Evolutionary conservation across 2,797 vertebrate species (phyloP), one percentile per base, ranked within the genome.

Genomic region (Menidia menidia): DNA sequence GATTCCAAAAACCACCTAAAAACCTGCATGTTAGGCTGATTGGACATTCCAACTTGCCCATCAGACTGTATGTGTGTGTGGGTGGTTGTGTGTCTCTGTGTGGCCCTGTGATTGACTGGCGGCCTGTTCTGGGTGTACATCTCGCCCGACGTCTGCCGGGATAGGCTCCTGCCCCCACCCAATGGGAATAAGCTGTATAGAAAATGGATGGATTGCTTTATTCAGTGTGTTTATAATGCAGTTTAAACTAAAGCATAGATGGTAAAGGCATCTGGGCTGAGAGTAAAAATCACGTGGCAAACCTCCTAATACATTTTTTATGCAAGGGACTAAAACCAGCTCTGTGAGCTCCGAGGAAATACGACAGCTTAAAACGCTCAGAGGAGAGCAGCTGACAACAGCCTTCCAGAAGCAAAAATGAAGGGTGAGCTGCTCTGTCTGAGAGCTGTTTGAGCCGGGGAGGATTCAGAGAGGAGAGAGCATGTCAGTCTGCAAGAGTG

Each of bases 291-390:
- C 91, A 95, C 89, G 89, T 91, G 93, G 92, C 84, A 84, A 95
- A 95, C 93, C 93, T 92, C 73, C 73, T 81, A 65, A 97, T 97
- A 95, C 97, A 97, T 98, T 96, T 97, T 98, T 97, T 92, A 98
- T 93, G 91, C 87, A 81, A 85, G 47, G 86, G 92, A 93, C 96
- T 96, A 94, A 97, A 97, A 96, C 94, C 93, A 93, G 93, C 92
- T 84, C 90, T 3, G 87, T 92, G 93, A 94, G 94, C 93, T 93
- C 92, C 95, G 95, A 95, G 91, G 87, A 88, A 91, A 93, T 94
- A 90, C 95, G 95, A 96, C 95, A 96, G 95, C 92, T 93, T 92
- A 93, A 96, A 94, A 93, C 92, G 92, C 88, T 93, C 89, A 41
- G 82, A 92, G 94, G 94, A 83, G 77, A 82, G 93, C 86, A 83